Evolutionary conservation across 1,140 invertebrate genomes (phyloP), one percentile per base, ranked within the genome.

Genomic region (Drosophila littoralis): DNA sequence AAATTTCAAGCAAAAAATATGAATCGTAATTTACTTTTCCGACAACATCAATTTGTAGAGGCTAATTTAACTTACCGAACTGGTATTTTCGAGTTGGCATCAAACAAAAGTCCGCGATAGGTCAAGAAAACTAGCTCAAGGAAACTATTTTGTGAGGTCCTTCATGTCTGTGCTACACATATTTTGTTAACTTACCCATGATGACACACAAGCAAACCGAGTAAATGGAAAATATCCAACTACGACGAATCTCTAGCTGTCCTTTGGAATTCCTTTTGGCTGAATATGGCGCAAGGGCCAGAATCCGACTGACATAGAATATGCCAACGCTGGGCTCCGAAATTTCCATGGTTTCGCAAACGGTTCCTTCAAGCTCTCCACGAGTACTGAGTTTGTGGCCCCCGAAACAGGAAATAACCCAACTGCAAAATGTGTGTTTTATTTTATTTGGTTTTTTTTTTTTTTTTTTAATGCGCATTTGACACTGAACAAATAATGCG

Each of bases 251-350:
- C 66, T 94, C 76, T 28, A 82, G 38, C 40, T 77, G 54, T 0
- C 85, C 76, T 57, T 85, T 90, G 22, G 90, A 45, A 57, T 80
- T 76, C 28, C 68, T 76, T 1, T 17, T 54, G 7, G 79, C 57
- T 2, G 73, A 59, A 69, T 88, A 94, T 54, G 94, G 93, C 35
- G 93, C 94, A 81, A 94, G 92, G 46, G 93, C 93, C 35, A 94
- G 91, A 66, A 93, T 83, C 48, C 93, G 93, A 54, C 86, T 93
- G 10, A 94, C 91, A 81, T 92, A 94, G 54, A 93, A 93, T 66
- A 92, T 76, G 32, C 83, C 73, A 48, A 92, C 75, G 51, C 77
- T 90, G n/a, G 81, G 55, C 51, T 91, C 74, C 7, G 91, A 89
- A 36, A 90, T 91, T 73, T 93, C 92, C 85, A 84, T 92, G 32